Base-by-base conservation (phyloP, 2,797 vertebrate species). In the Mastacembelus armatus region DNA sequence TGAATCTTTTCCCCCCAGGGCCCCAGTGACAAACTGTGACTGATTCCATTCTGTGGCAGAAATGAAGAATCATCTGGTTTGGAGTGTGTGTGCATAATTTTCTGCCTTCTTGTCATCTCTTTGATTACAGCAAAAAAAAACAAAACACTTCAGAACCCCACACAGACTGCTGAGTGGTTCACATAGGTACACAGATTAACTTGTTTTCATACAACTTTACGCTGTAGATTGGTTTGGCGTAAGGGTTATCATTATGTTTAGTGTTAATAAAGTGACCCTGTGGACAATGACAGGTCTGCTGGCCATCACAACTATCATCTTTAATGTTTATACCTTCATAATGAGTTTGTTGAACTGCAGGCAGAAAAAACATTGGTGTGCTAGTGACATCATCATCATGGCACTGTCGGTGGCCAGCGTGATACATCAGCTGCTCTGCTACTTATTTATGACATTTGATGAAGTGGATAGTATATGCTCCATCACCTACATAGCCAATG, bases 401-500 rank as follows among this genome's bases (percentile, higher is more conserved):
- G 90, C 91, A 16, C 85, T 94, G 74, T 84, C 90, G 0, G 11
- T 86, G 40, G 83, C 85, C 22, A 42, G 51, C 59, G 63, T 89
- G 5, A 22, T 62, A 14, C 89, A 93, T 60, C 93, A 94, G 87
- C 44, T 93, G 10, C 2, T 90, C 64, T 83, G 83, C 7, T 93
- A 92, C 71, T 30, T 88, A 49, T 94, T 92, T 91, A 91, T 93
- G 87, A 91, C 88, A 15, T 83, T 94, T 90, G 77, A 85, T 2
- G 70, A 86, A 61, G 2, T 93, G 10, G 93, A 93, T 77, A 30
- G 2, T 0, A 1, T 29, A 3, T 94, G 93, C 49, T 27, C 0
- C 10, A 35, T 88, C 1, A 1, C n/a, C 1, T 21, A 64, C 19
- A 21, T 15, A 14, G 1, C 36, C 1, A 91, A 89, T 69, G 29